Evolutionary conservation across 2,888 invertebrate genomes (phyloP), one percentile per base, ranked within the genome.

Genomic region (Gymnocheta viridis): DNA sequence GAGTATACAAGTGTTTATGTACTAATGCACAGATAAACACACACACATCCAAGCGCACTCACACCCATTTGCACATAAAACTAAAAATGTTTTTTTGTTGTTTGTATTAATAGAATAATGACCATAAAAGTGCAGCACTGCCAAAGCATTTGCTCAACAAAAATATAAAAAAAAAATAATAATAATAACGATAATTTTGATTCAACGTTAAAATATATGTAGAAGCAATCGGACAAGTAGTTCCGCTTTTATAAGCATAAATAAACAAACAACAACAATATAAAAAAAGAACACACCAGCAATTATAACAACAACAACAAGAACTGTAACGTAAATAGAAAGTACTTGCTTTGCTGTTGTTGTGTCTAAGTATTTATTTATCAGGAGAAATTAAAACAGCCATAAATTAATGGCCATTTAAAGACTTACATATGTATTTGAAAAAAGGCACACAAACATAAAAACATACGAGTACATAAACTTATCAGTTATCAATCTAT

Each of bases 191-290:
- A 62, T 49, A 24, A 74, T 69, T 78, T 69, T 29, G 29, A 56
- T 44, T 54, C 32, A 51, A 49, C 60, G 38, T 51, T 49, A 9
- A 62, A 76, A 56, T 47, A 19, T 38, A 47, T n/a, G n/a, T 14
- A 47, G 7, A 32, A 47, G 58, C 51, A 82, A 78, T 54, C 54
- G 56, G 38, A 74, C 62, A 74, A 69, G 62, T 74, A 74, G 78
- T 82, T 78, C 78, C 82, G 78, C 78, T 82, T 78, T 62, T 73
- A 69, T 78, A 62, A 78, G 29, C 78, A 78, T 44, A 29, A 67
- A 64, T 54, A 69, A 74, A 35, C 49, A 62, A 74, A 74, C 14
- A 41, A 19, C 35, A 35, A 22, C 51, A 58, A 27, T n/a, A n/a
- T n/a, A 29, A 38, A 44, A n/a, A 51, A 27, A 17, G 22, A 6